Conservation (phyloP, 1,140 invertebrate species). For the Hermetia illucens region DNA sequence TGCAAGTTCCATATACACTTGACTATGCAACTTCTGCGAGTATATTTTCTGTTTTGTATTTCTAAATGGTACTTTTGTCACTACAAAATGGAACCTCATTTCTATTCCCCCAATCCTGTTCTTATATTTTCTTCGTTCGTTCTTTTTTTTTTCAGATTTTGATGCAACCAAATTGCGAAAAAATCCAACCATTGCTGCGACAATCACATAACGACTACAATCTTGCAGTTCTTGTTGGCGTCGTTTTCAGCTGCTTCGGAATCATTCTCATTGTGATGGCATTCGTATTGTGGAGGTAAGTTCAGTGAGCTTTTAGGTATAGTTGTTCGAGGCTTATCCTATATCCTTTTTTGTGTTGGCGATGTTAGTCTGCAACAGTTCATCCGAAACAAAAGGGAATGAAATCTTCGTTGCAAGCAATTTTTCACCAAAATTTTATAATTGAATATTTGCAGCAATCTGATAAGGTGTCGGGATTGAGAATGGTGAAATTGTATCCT, state of each 20-base stretch:
- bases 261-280: constrained; percentile 53
- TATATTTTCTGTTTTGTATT: background rate
- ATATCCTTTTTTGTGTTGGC: background rate
- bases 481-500: too few species aligned
- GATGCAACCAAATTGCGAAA: constrained; percentile 52
- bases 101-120: background rate
- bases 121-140: background rate
- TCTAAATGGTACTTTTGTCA: background rate
- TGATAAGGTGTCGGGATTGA: too few species aligned
- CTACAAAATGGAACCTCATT: background rate
- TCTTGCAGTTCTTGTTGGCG: constrained; percentile 54
- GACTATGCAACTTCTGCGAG: too few species aligned
- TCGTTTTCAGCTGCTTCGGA: constrained; percentile 57
- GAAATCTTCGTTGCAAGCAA: background rate
- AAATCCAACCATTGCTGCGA: constrained; percentile 38
- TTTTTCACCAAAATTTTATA: too few species aligned
- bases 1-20: too few species aligned
- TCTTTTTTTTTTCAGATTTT: constrained; percentile 17
- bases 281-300: constrained; percentile 65
- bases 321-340: too few species aligned
- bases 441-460: too few species aligned
- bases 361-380: background rate
- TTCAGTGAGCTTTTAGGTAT: too few species aligned
- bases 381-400: background rate
- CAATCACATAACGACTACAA: constrained; percentile 47